Conservation (phyloP, 2,797 vertebrate species). For the Strix occidentalis region DNA sequence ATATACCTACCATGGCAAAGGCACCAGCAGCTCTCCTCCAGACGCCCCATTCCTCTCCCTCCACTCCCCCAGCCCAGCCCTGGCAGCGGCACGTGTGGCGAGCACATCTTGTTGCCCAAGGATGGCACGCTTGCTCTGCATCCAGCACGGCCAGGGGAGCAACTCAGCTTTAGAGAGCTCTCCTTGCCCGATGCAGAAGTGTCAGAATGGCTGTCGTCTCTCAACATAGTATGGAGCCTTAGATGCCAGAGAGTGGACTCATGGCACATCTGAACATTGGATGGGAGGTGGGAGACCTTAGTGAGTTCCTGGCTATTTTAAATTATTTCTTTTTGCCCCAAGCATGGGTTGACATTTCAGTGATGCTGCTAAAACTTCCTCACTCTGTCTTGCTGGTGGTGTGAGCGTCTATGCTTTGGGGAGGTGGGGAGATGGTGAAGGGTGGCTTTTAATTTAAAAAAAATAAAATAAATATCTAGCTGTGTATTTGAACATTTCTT, state of each 20-base stretch:
- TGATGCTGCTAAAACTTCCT: background rate
- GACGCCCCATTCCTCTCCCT: background rate
- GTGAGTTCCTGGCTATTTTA: background rate
- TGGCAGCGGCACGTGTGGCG: accelerated
- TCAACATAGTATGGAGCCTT: background rate
- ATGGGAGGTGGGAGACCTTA: background rate
- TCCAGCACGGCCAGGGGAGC: background rate
- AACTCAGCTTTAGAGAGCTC: background rate
- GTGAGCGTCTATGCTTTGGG: background rate
- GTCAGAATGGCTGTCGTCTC: background rate
- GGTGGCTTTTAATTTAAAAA: background rate
- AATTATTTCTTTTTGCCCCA: background rate
- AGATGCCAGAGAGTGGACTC: background rate
- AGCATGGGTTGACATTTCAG: background rate
- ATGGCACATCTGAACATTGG: background rate
- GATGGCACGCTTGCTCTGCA: background rate
- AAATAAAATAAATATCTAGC: background rate
- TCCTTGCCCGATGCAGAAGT: background rate
- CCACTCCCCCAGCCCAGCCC: background rate
- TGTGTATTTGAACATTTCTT: background rate
- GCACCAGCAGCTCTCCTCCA: background rate
- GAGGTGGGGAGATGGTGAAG: background rate
- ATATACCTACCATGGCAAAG: slow-evolving; percentile 40
- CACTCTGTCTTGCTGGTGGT: background rate
- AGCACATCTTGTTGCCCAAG: accelerated